These are phyloP conservation scores for Xiphophorus couchianus DNA, from an alignment of 2,113 vertebrate genomes.

Conservation along the genomic window DNA sequence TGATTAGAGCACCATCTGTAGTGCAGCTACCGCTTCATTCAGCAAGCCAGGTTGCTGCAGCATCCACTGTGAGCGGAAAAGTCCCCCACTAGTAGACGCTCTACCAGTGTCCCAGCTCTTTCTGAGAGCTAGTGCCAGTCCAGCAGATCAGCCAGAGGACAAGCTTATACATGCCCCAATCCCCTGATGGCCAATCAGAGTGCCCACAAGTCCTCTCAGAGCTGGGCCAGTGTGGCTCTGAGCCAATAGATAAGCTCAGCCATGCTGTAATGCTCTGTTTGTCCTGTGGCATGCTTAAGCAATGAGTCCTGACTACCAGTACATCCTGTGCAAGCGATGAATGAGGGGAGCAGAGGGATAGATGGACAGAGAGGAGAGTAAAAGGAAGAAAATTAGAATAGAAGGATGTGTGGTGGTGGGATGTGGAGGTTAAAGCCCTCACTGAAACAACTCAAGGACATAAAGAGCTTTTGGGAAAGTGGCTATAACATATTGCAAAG, in stretches of 20 bases:
- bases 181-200: constrained; percentile 71
- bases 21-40: constrained; percentile 21
- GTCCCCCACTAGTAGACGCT: constrained; percentile 47
- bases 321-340: constrained; percentile 50
- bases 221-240: constrained; percentile 65
- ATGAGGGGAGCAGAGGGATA: constrained; percentile 18
- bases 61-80: constrained; percentile 52
- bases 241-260: constrained; percentile 74
- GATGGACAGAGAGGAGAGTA: constrained; percentile 43
- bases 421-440: constrained; percentile 33
- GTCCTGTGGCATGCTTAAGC: constrained; percentile 67
- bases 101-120: constrained; percentile 61
- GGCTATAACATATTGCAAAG: constrained; percentile 56
- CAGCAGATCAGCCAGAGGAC: constrained; percentile 73
- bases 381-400: constrained; percentile 47
- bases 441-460: constrained; percentile 73
- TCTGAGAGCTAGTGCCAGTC: constrained; percentile 65
- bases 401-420: constrained; percentile 36
- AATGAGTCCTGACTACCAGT: constrained; percentile 62
- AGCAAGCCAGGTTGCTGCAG: constrained; percentile 46
- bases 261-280: constrained; percentile 68
- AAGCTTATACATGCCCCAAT: constrained; percentile 69
- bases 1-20: constrained; percentile 26
- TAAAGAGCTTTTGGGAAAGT: constrained; percentile 72
- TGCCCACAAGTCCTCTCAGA: constrained; percentile 57